Evolutionary conservation across 2,888 invertebrate species (phyloP).

Genomic region (Mesorhabditis sp.): DNA sequence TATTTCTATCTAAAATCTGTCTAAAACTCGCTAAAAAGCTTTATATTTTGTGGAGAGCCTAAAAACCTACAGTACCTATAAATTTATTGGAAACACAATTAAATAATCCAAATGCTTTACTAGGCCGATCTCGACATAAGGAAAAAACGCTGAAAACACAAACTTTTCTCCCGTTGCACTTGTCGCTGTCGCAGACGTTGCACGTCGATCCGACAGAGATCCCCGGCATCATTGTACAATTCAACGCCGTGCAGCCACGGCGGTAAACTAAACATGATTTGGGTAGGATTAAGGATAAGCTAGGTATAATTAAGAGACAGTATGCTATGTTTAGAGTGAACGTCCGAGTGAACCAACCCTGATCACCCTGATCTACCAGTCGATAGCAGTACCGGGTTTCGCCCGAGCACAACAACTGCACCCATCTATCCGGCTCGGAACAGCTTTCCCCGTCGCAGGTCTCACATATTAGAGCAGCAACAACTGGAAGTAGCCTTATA

Average conservation of each 20-base stretch:
- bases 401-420: neutral
- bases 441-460: neutral
- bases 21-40: no score
- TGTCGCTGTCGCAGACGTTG: conserved; percentile 6
- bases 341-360: neutral
- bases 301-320: no score
- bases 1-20: no score
- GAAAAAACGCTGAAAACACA: neutral
- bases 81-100: no score
- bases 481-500: neutral
- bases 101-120: neutral
- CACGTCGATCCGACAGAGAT: neutral
- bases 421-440: neutral
- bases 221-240: neutral
- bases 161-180: conserved; percentile 4
- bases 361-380: neutral
- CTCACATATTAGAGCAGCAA: neutral
- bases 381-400: neutral
- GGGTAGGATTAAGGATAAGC: no score
- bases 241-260: neutral
- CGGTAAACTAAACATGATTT: neutral
- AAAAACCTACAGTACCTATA: no score
- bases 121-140: neutral
- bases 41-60: no score
- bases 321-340: neutral